These are phyloP conservation scores for Drepana arcuata DNA, from an alignment of 1,140 invertebrate genomes.

Conservation along the genomic window DNA sequence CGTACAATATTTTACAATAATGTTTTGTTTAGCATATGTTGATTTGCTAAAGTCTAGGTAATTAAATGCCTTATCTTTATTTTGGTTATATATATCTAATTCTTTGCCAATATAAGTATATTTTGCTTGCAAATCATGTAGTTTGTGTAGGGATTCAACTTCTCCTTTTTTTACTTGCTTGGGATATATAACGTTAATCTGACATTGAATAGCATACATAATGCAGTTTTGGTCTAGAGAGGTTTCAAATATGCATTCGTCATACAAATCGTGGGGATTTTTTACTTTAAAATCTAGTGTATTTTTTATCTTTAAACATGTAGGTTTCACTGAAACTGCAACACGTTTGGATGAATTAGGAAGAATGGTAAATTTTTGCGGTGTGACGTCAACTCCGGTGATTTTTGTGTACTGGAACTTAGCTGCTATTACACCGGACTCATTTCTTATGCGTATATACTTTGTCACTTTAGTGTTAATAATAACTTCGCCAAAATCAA, in stretches of 20 bases:
- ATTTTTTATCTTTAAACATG: conserved; percentile 30
- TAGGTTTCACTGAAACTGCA: conserved; percentile 35
- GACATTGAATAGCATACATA: conserved; percentile 26
- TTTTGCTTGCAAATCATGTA: conserved; percentile 26
- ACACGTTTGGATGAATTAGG: conserved; percentile 39
- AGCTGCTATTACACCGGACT: conserved; percentile 33
- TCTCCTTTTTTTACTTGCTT: conserved; percentile 16
- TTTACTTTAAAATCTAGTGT: conserved; percentile 35
- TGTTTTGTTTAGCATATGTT: conserved; percentile 14
- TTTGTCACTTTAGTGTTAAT: conserved; percentile 35
- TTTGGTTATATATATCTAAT: conserved; percentile 18
- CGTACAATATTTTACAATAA: conserved; percentile 22
- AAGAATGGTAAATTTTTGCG: conserved; percentile 30
- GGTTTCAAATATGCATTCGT: conserved; percentile 3
- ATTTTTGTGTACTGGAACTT: conserved; percentile 37
- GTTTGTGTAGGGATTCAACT: conserved; percentile 46
- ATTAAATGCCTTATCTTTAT: conserved; percentile 20
- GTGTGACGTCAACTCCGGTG: conserved; percentile 32
- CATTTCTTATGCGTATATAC: conserved; percentile 38
- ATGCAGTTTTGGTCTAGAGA: conserved; percentile 29
- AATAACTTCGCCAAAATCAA: conserved; percentile 44
- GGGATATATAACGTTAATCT: conserved; percentile 29
- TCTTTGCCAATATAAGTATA: conserved; percentile 45
- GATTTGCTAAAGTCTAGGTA: conserved; percentile 27
- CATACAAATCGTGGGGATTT: conserved; percentile 27